phyloP scores from a whole-genome alignment of 2,113 vertebrate species.

The Spermophilus dauricus region DNA sequence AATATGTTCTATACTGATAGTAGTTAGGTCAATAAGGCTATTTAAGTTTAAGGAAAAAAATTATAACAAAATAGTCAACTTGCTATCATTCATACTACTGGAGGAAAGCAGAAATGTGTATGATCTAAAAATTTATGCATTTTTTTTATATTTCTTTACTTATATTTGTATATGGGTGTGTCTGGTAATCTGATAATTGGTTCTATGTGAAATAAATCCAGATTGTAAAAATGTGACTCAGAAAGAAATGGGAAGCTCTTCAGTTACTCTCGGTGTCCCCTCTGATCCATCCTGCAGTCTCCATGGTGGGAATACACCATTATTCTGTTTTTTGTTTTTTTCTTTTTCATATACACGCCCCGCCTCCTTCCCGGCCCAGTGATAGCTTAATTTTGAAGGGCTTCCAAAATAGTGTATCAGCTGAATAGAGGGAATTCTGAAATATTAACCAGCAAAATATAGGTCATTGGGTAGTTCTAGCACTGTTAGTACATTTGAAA shows the following conservation, averaged over 20 bases:
- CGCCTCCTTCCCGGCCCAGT: background rate
- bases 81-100: background rate
- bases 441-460: constrained; percentile 41
- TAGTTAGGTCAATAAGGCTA: background rate
- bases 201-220: constrained; percentile 67
- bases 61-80: background rate
- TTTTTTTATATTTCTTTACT: constrained; percentile 40
- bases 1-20: background rate
- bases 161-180: constrained; percentile 66
- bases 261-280: background rate
- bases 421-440: background rate
- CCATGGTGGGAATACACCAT: background rate
- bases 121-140: background rate
- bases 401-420: background rate
- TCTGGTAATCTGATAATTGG: constrained; percentile 66
- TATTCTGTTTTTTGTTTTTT: constrained; percentile 57
- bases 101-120: background rate
- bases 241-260: constrained; percentile 54
- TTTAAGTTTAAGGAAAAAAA: constrained; percentile 12
- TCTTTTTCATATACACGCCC: background rate
- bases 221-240: constrained; percentile 68
- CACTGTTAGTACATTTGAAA: constrained; percentile 33
- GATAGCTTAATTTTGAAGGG: constrained; percentile 47
- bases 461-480: background rate
- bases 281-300: background rate